Base-by-base conservation (phyloP, 2,113 vertebrate genomes). In the Excalfactoria chinensis region DNA sequence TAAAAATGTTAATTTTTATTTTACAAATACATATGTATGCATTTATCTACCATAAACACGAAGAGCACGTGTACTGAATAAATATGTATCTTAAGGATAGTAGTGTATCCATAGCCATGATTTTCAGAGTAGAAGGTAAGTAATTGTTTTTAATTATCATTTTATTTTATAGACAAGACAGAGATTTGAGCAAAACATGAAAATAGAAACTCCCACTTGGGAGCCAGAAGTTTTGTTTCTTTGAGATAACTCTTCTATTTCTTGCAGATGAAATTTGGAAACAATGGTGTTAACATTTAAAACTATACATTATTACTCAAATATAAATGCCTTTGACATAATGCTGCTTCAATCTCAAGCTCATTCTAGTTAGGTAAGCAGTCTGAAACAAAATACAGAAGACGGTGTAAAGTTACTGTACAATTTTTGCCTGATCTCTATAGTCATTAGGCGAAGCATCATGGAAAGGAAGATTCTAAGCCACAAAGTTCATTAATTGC, bases 361-460 rank as follows among this genome's bases (percentile, higher is more conserved):
- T 85, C 59, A 55, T 51, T 53, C 13, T 35, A n/a, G 11, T 22
- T 7, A 70, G 34, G 32, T 37, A 85, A 82, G 37, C 26, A 55
- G 8, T 73, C 26, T 63, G 62, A 82, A 87, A 58, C 44, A 79
- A 6, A 62, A 82, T 79, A 12, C 16, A 89, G 62, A 75, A 85
- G 46, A 67, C 13, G 63, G 11, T 14, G 30, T 19, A 73, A 85
- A 67, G 16, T 37, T 76, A 30, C 26, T 34, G 46, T 13, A 16
- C 2, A 1, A 46, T 77, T 91, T 93, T 83, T 88, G 17, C 18
- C 43, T 46, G 15, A 73, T 77, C 22, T 26, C 28, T 71, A 41
- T 4, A 84, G 70, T 90, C 84, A 96, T 94, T 92, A 95, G 40
- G 15, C 26, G 92, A 94, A 96, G 62, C 84, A 56, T 75, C 35